phyloP scores from a whole-genome alignment of 2,113 vertebrate species.

The Sebastes fasciatus region DNA sequence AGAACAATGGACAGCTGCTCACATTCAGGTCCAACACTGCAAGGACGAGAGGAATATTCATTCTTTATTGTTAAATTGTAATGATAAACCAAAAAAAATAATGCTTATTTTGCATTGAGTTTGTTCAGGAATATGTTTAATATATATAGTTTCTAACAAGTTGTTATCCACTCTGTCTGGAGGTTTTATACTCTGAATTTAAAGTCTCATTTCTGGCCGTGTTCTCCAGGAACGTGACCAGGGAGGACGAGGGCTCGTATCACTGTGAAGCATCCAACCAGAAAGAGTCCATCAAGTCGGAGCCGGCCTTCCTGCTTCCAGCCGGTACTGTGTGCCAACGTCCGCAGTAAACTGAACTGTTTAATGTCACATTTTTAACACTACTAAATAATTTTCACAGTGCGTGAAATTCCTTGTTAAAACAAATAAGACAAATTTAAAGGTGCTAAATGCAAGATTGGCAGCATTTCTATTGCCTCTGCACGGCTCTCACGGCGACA shows the following conservation, averaged over 20 bases:
- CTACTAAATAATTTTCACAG: neutral
- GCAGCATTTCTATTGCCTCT: too few species aligned
- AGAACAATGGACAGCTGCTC: constrained; percentile 83
- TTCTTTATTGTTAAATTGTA: constrained; percentile 28
- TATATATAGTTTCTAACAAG: neutral
- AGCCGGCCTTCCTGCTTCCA: constrained; percentile 75
- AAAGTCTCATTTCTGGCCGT: constrained; percentile 3
- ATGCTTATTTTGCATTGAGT: neutral
- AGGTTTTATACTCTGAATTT: neutral
- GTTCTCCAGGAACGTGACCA: constrained; percentile 78
- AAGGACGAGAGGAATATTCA: constrained; percentile 46
- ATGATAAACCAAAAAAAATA: neutral
- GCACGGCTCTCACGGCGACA: too few species aligned
- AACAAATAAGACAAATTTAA: neutral
- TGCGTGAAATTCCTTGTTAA: neutral
- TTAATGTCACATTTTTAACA: neutral
- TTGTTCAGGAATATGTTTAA: constrained; percentile 2
- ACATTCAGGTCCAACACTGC: constrained; percentile 77
- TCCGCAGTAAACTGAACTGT: neutral
- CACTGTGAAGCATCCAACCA: constrained; percentile 82
- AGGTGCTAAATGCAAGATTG: too few species aligned
- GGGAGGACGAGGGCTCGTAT: constrained; percentile 82
- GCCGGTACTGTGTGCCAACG: constrained; percentile 72
- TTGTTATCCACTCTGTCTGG: neutral
- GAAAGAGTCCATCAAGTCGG: constrained; percentile 72